A percentile compares a stretch with the other conserved stretches of the same genome.
phyloP scores from a whole-genome alignment of 2,888 invertebrate genomes.

The Caenorhabditis macrosperma region DNA sequence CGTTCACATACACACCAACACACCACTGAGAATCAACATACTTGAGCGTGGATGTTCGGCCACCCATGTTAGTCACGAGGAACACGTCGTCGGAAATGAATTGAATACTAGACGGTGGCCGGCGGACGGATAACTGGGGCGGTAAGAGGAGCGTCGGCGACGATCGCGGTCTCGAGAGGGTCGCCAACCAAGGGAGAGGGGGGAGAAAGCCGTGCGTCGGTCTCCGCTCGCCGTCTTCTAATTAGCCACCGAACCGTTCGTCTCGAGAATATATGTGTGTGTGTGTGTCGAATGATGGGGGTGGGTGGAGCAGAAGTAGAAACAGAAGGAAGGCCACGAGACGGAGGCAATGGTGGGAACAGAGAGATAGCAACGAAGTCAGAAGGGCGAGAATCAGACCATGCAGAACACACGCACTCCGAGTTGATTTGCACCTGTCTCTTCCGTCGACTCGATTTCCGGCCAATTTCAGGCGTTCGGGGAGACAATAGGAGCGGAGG shows the following conservation, averaged over 20 bases:
- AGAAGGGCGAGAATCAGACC: background rate
- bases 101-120: background rate
- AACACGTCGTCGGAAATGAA: background rate
- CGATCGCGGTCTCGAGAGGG: conserved; percentile 5
- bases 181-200: background rate
- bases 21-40: conserved; percentile 8
- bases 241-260: conserved; percentile 36
- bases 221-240: conserved; percentile 7
- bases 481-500: too few relatives aligned
- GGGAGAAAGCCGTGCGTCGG: conserved; percentile 2
- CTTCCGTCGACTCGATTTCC: background rate
- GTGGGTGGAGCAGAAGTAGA: background rate
- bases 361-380: background rate
- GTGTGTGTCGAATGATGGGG: background rate
- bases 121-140: conserved; percentile 7
- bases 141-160: conserved; percentile 1
- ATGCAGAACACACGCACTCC: background rate
- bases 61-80: conserved; percentile 23
- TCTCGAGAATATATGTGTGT: conserved; percentile 5
- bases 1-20: background rate
- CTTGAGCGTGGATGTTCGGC: conserved; percentile 17
- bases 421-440: background rate
- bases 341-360: background rate
- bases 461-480: background rate
- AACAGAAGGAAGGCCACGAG: background rate